Evolutionary conservation across 2,113 vertebrate genomes (phyloP), one percentile per base, ranked within the genome.

Genomic region (Pluvianellus socialis): DNA sequence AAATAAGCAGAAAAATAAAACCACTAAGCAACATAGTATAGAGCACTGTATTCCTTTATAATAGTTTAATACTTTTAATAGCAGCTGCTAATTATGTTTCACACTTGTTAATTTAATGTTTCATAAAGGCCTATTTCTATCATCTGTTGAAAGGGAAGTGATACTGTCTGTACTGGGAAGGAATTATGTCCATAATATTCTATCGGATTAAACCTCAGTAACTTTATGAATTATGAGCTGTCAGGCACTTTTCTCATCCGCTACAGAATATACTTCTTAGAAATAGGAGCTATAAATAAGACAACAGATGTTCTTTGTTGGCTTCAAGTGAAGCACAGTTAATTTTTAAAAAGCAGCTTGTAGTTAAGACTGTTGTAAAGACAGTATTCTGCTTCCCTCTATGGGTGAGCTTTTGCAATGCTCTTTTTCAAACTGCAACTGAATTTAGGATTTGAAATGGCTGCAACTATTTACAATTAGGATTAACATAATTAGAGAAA

Each of bases 201-300:
- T 94, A 97, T 95, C 97, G 98, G 97, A 97, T 98, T 96, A 98
- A 97, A 97, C 90, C 92, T 97, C 95, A 88, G 96, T 97, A 97
- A 98, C 93, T 96, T 95, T 76, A 97, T 98, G 97, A 98, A 98
- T 98, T 98, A 98, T 96, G 98, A 98, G 87, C 98, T 98, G 98
- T 97, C 98, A 98, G 92, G 96, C 93, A 96, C 95, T 98, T 97
- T 95, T 95, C 98, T 98, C 97, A 98, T 98, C 95, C 97, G 97
- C 98, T 97, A 97, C 95, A 98, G 97, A 98, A 98, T 97, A 98
- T 92, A 97, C 95, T 98, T 98, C 98, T 98, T 98, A 98, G 98
- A 98, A 98, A 98, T 75, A 77, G 96, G 91, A 94, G 92, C 98
- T 98, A 98, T 98, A 98, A 98, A 98, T 98, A 98, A 98, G 96